A percentile compares a stretch with the other conserved stretches of the same genome.
Evolutionary conservation across 2,888 invertebrate species (phyloP).

Genomic region (Drosophila lacicola): DNA sequence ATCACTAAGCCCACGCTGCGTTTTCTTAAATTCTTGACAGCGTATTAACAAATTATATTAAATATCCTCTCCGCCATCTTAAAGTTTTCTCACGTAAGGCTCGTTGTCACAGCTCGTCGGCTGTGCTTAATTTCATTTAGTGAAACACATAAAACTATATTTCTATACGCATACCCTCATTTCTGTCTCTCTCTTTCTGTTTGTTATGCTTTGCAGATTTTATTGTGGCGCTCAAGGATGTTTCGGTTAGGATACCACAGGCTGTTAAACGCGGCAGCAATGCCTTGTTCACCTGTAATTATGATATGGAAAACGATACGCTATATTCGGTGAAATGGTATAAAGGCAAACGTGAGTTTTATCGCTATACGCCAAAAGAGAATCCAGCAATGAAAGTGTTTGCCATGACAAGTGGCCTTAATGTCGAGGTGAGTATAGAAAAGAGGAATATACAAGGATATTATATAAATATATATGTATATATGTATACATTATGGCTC

Average conservation of each 20-base stretch:
- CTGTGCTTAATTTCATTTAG: constrained; percentile 57
- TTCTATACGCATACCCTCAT: constrained; percentile 8
- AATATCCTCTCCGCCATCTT: not conserved
- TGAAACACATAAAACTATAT: constrained; percentile 44
- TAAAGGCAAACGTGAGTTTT: constrained; percentile 93
- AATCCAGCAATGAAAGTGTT: constrained; percentile 89
- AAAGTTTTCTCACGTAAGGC: not conserved
- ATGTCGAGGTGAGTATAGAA: constrained; percentile 90
- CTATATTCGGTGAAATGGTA: constrained; percentile 96
- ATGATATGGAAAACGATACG: constrained; percentile 92
- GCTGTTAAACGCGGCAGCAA: constrained; percentile 89
- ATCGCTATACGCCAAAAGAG: constrained; percentile 92
- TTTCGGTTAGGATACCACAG: constrained; percentile 89
- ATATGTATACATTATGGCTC: not conserved
- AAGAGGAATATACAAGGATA: not conserved
- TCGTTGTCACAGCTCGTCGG: constrained; percentile 13
- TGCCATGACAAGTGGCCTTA: constrained; percentile 88
- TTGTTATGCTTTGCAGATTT: constrained; percentile 80
- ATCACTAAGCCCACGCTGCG: not conserved
- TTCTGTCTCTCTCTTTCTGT: constrained; percentile 13
- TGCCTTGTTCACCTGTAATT: constrained; percentile 89
- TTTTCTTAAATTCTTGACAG: constrained; percentile 7
- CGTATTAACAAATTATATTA: constrained; percentile 18
- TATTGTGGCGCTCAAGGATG: constrained; percentile 87
- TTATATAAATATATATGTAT: not conserved